Evolutionary conservation across 2,113 vertebrate genomes (phyloP).

Genomic region (Charadrius vociferus): DNA sequence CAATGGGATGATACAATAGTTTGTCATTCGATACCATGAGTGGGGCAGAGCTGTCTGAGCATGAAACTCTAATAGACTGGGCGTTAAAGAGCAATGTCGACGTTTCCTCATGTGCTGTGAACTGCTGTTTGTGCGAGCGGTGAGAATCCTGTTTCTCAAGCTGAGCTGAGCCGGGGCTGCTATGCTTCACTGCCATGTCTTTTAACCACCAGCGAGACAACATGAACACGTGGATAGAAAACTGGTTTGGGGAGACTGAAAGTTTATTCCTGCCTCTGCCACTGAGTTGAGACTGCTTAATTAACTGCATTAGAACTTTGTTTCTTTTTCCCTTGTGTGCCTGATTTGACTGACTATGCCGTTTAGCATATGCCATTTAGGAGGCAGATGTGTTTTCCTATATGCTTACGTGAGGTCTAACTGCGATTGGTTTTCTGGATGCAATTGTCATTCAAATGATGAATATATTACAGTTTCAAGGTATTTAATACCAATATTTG

Average conservation of each 20-base stretch:
- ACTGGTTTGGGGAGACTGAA: neutral
- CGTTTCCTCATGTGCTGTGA: neutral
- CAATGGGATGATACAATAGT: neutral
- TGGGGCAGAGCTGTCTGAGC: neutral
- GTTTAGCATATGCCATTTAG: neutral
- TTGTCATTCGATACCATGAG: neutral
- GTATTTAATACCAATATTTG: neutral
- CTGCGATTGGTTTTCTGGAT: neutral
- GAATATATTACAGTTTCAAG: neutral
- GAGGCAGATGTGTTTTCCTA: neutral
- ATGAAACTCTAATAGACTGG: neutral
- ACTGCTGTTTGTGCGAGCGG: neutral
- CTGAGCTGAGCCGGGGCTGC: neutral
- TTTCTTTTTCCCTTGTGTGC: neutral
- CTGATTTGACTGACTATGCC: neutral
- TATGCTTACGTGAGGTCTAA: accelerated
- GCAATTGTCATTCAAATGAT: neutral
- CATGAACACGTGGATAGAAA: neutral
- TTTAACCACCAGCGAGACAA: neutral
- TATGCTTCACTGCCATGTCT: neutral
- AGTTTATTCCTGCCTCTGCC: neutral
- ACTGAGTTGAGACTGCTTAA: neutral
- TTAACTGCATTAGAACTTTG: neutral
- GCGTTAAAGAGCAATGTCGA: neutral
- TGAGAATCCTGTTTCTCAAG: neutral